Evolutionary conservation across 2,113 vertebrate genomes (phyloP).

Genomic region (Eurystomus gularis): DNA sequence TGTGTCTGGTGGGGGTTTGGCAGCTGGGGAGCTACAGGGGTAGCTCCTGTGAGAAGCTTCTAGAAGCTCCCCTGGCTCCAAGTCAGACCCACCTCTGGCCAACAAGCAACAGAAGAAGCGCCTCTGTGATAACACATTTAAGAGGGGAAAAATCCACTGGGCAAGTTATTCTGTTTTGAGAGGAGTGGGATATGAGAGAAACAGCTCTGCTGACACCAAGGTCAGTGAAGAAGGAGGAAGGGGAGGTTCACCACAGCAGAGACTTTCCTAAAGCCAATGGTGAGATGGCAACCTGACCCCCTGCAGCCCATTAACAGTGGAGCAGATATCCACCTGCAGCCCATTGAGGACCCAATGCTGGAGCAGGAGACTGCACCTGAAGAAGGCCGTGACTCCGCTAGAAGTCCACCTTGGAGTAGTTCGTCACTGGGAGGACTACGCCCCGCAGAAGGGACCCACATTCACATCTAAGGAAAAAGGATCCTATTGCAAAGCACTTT

Average conservation of each 20-base stretch:
- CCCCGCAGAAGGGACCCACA: not conserved
- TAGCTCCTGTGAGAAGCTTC: not conserved
- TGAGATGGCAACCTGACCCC: not conserved
- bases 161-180: not conserved
- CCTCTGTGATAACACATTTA: not conserved
- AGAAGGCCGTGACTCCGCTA: not conserved
- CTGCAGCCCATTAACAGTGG: not conserved
- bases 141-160: not conserved
- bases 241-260: not conserved
- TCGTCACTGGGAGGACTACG: not conserved
- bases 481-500: not conserved
- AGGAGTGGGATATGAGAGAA: not conserved
- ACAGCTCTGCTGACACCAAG: not conserved
- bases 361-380: not conserved
- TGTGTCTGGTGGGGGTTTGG: not conserved
- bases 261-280: not conserved
- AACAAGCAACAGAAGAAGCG: not conserved
- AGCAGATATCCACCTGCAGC: not conserved
- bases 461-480: not conserved
- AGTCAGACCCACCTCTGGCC: not conserved
- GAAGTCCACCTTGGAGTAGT: not conserved
- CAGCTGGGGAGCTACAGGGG: not conserved
- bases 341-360: not conserved
- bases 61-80: not conserved
- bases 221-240: not conserved